A percentile compares a stretch with the other conserved stretches of the same genome.
phyloP scores from a whole-genome alignment of 2,888 invertebrate species.

The Hirtodrosophila trivittata region DNA sequence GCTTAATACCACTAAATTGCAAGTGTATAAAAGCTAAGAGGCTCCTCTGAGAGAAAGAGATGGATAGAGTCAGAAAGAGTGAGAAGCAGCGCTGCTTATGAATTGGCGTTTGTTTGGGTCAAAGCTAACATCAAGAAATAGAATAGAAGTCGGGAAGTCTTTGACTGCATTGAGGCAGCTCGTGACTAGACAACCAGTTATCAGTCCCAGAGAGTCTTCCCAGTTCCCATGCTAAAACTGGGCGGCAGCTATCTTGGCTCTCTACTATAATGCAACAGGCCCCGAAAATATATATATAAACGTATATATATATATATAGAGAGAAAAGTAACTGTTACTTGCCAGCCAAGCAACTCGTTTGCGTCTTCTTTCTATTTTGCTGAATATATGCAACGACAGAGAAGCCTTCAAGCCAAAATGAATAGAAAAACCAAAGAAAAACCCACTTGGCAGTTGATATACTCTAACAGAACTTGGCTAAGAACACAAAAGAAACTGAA shows the following conservation, averaged over 20 bases:
- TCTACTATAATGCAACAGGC: conserved; percentile 32
- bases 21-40: conserved; percentile 47
- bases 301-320: conserved; percentile 25
- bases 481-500: too few relatives aligned
- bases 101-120: conserved; percentile 59
- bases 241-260: conserved; percentile 24
- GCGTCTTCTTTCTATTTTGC: conserved; percentile 71
- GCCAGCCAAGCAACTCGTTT: conserved; percentile 69
- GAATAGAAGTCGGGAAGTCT: conserved; percentile 61
- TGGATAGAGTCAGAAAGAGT: neutral
- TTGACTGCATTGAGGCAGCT: conserved; percentile 41
- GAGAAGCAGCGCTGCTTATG: conserved; percentile 45
- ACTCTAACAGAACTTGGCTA: conserved; percentile 19
- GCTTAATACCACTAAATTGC: conserved; percentile 67
- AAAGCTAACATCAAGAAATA: conserved; percentile 45
- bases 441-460: conserved; percentile 1
- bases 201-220: conserved; percentile 27
- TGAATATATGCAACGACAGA: conserved; percentile 45
- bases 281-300: conserved; percentile 43
- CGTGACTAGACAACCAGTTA: conserved; percentile 70
- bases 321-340: conserved; percentile 74
- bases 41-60: neutral
- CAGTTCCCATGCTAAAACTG: conserved; percentile 38
- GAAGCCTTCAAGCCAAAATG: conserved; percentile 36
- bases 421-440: conserved; percentile 1